These are phyloP conservation scores for Paramormyrops hopkinsi DNA, from an alignment of 2,797 vertebrate genomes.

Conservation along the genomic window DNA sequence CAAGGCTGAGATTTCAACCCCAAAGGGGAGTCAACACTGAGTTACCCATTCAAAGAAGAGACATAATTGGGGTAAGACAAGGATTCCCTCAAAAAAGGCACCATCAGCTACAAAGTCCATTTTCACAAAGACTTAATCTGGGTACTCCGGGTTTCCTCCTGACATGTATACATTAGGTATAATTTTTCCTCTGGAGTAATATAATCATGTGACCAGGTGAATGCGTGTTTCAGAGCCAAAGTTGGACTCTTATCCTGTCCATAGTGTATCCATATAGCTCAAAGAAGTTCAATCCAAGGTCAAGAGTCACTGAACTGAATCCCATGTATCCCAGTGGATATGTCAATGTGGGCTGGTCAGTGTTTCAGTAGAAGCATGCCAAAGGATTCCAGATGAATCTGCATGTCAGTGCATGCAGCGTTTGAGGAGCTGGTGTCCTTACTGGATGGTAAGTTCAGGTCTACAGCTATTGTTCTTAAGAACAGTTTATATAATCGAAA, in stretches of 20 bases:
- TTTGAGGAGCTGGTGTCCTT: background rate
- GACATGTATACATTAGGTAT: background rate
- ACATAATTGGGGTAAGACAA: background rate
- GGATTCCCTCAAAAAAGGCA: background rate
- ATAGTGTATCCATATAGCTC: background rate
- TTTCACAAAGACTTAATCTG: background rate
- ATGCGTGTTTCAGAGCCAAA: background rate
- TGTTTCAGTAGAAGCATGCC: background rate
- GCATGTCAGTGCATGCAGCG: background rate
- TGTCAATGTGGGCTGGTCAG: background rate
- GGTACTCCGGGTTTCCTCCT: background rate
- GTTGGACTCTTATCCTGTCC: background rate
- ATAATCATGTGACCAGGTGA: background rate
- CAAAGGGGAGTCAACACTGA: background rate
- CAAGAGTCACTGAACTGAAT: background rate
- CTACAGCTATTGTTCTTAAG: background rate
- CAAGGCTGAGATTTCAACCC: background rate
- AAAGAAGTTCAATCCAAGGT: background rate
- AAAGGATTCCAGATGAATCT: background rate
- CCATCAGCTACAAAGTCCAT: background rate
- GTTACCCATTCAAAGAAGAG: background rate
- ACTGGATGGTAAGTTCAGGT: background rate
- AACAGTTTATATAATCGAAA: background rate
- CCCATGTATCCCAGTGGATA: no score
- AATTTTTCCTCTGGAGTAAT: background rate